Percentiles rank a stretch among this genome's conserved stretches.
Conservation (phyloP, 2,113 vertebrate species). For the Dissostichus mawsoni region DNA sequence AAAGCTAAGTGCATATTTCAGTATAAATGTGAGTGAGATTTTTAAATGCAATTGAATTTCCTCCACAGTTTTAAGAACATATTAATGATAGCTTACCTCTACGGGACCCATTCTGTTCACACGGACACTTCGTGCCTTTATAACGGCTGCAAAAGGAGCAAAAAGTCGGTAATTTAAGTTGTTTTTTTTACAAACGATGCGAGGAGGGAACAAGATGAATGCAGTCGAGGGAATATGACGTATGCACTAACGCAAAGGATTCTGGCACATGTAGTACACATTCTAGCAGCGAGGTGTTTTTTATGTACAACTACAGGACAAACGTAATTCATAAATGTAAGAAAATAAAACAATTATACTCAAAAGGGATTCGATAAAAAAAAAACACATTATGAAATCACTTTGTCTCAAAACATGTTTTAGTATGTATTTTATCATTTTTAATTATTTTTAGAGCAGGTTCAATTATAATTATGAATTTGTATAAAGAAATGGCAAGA, state of each 20-base stretch:
- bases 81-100: slow-evolving; percentile 42
- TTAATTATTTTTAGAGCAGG: no score
- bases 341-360: neutral
- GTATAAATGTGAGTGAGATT: no score
- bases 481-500: no score
- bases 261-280: slow-evolving; percentile 55
- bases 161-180: accelerated
- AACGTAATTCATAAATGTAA: neutral
- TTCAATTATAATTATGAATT: no score
- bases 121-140: neutral
- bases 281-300: neutral
- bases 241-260: accelerated
- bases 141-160: neutral
- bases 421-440: no score
- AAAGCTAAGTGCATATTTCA: neutral
- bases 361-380: no score
- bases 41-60: no score
- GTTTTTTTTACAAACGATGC: accelerated
- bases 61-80: no score
- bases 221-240: slow-evolving; percentile 37
- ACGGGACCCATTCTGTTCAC: slow-evolving; percentile 63
- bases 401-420: no score
- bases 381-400: no score
- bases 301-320: neutral
- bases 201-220: neutral